Evolutionary conservation across 2,888 invertebrate genomes (phyloP).

Genomic region (Parasteatoda lunata): DNA sequence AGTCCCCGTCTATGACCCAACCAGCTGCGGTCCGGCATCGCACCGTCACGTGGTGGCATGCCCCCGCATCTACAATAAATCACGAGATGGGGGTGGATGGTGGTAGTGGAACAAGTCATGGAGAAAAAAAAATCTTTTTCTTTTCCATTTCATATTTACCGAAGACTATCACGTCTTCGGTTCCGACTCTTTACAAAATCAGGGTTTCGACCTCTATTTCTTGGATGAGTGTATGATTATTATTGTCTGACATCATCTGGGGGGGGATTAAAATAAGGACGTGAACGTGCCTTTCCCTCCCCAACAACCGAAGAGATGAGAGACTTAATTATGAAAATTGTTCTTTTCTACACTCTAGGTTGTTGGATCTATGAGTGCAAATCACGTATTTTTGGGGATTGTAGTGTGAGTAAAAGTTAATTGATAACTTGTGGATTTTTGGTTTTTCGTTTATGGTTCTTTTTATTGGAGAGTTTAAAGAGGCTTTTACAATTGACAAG

Average conservation of each 20-base stretch:
- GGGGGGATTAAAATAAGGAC: slow-evolving; percentile 5
- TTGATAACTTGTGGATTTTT: neutral
- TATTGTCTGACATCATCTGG: slow-evolving; percentile 44
- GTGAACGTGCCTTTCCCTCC: neutral
- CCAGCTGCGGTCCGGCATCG: slow-evolving; percentile 24
- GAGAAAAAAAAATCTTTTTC: slow-evolving; percentile 15
- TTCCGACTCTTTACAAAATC: slow-evolving; percentile 34
- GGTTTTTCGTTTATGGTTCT: neutral
- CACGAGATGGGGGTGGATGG: slow-evolving; percentile 19
- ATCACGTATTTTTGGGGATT: slow-evolving; percentile 56
- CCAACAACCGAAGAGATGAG: neutral
- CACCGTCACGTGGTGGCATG: slow-evolving; percentile 36
- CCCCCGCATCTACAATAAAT: slow-evolving; percentile 48
- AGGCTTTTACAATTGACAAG: too few species aligned
- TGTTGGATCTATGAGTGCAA: slow-evolving; percentile 22
- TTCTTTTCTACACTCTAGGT: neutral
- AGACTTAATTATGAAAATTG: slow-evolving; percentile 61
- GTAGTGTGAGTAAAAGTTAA: slow-evolving; percentile 15
- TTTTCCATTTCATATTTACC: slow-evolving; percentile 37
- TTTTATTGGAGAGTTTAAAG: too few species aligned
- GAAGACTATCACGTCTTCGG: slow-evolving; percentile 50
- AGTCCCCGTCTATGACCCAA: slow-evolving; percentile 21
- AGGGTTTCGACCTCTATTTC: slow-evolving; percentile 57
- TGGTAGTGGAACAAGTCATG: neutral
- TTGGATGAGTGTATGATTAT: slow-evolving; percentile 47